A percentile compares a stretch with the other conserved stretches of the same genome.
phyloP scores from a whole-genome alignment of 2,113 vertebrate genomes.

The Fukomys damarensis region DNA sequence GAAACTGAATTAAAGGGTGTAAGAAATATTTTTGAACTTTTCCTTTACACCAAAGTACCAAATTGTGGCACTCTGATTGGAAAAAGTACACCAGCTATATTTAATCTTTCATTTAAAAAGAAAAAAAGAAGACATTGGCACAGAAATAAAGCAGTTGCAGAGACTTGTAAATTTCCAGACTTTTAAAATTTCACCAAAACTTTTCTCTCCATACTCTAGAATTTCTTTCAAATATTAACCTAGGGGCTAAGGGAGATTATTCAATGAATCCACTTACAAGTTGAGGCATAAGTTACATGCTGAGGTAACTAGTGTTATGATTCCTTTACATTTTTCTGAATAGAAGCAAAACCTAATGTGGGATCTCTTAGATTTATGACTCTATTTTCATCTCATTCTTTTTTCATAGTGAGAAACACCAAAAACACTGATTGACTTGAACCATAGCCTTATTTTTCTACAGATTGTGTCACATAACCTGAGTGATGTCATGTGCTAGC shows the following conservation, averaged over 20 bases:
- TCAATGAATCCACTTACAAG: not conserved
- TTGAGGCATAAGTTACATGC: not conserved
- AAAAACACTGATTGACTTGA: not conserved
- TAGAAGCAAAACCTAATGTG: not conserved
- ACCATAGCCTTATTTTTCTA: not conserved
- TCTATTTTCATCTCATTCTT: not conserved
- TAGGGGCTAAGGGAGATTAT: not conserved
- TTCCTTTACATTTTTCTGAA: not conserved
- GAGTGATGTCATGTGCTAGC: not conserved
- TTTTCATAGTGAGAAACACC: not conserved
- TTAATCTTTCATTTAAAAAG: slow-evolving; percentile 54
- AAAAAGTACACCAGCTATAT: slow-evolving; percentile 45
- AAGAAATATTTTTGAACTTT: slow-evolving; percentile 54
- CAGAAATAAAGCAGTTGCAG: slow-evolving; percentile 19
- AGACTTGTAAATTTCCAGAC: slow-evolving; percentile 47
- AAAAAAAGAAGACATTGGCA: not conserved
- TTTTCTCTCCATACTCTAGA: slow-evolving; percentile 8
- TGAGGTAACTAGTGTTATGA: not conserved
- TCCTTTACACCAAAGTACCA: slow-evolving; percentile 9
- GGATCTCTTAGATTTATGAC: not conserved
- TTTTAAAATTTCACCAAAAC: not conserved
- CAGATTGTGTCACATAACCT: not conserved
- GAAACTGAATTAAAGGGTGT: slow-evolving; percentile 70
- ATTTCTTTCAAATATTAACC: slow-evolving; percentile 4
- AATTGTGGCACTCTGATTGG: not conserved